Base-by-base conservation (phyloP, 2,888 invertebrate species). In the Patella pellucida region DNA sequence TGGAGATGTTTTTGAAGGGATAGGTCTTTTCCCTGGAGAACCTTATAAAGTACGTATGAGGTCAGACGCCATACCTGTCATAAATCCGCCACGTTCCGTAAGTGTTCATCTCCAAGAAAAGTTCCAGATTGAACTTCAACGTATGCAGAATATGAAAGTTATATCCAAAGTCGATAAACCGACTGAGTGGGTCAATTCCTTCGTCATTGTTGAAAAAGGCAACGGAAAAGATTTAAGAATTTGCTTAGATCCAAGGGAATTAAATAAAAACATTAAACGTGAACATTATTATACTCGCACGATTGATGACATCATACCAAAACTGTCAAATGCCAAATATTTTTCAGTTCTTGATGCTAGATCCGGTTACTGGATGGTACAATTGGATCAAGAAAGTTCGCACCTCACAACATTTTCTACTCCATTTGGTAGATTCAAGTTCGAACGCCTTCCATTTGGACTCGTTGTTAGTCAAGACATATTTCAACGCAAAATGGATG, bases 201-300 rank as follows among this genome's bases (percentile, higher is more conserved):
- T 69, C 3, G 69, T 69, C 12, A 50, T 50, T 14, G 69, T 69
- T n/a, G 51, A 31, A 11, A 69, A 69, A 16, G 16, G 41, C 12
- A 69, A 69, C 31, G 69, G 69, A 3, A 56, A 19, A 56, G 69
- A 69, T 27, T n/a, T 41, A 5, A 19, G 69, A 3, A 69, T 69
- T 69, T 69, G 23, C 31, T 41, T 69, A 2, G 79, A 80, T 68
- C 78, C 79, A 0, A 73, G 75, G 68, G 78, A 79, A 67, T 54
- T 82, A 3, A 83, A 83, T 54, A 74, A 68, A 23, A 79, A 76
- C 0, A 81, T 84, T 5, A 51, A 52, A 16, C 50, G 81, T 56
- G 77, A 79, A 1, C 83, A 82, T 54, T 74, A 77, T 31, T 54
- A 52, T 31, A 77, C 74, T 27, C 71, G 41, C 7, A 77, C 76